Conservation (phyloP, 1,140 invertebrate genomes). For the Bombus picipes region DNA sequence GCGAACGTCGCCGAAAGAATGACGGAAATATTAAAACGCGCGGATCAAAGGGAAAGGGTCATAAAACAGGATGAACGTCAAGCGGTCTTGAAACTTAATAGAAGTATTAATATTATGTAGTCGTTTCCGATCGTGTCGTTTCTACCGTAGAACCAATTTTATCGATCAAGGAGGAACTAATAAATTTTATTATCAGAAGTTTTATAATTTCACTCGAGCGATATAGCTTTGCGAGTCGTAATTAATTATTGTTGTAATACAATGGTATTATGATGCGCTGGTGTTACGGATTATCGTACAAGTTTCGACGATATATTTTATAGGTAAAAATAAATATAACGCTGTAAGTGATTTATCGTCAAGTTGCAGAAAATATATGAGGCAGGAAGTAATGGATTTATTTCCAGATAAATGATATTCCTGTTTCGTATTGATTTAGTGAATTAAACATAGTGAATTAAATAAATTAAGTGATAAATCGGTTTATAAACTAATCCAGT, state of each 20-base stretch:
- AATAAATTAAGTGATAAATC: background rate
- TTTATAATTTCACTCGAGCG: background rate
- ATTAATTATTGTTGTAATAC: background rate
- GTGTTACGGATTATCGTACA: too few relatives aligned
- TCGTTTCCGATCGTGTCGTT: background rate
- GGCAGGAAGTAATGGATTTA: background rate
- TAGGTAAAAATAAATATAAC: background rate
- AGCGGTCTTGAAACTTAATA: slow-evolving; percentile 28
- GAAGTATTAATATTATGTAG: slow-evolving; percentile 17
- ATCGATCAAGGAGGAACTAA: background rate
- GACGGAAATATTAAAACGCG: background rate
- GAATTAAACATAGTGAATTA: background rate
- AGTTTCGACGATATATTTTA: background rate
- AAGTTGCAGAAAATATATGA: background rate
- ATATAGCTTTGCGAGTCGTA: background rate
- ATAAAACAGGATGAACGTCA: background rate
- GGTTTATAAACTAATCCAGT: background rate
- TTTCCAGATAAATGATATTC: background rate
- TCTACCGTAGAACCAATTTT: background rate
- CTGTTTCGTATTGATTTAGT: background rate
- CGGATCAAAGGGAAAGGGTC: slow-evolving; percentile 4
- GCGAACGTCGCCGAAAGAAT: background rate
- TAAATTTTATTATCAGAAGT: slow-evolving; percentile 18
- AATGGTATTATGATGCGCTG: background rate
- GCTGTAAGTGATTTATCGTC: background rate